A percentile compares a stretch with the other conserved stretches of the same genome.
Conservation (phyloP, 2,113 vertebrate species). For the Cynocephalus volans region DNA sequence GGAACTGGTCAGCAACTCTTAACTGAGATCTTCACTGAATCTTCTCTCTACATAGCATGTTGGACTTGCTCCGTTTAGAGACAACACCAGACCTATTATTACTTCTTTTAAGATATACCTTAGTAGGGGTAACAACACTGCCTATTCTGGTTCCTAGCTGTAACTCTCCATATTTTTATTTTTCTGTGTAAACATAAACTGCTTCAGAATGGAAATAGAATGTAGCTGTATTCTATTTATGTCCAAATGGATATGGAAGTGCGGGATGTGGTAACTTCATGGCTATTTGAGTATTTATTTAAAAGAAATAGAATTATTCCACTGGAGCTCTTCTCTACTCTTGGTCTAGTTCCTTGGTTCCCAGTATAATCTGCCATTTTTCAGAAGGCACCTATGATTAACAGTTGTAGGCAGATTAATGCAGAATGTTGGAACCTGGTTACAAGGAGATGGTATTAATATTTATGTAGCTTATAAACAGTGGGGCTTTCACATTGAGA, state of each 20-base stretch:
- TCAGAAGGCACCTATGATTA: conserved; percentile 53
- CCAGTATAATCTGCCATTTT: conserved; percentile 10
- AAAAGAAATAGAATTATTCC: conserved; percentile 54
- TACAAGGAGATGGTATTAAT: neutral
- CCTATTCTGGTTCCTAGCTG: neutral
- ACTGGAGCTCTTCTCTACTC: neutral
- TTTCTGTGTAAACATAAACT: neutral
- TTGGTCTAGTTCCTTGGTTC: conserved; percentile 39
- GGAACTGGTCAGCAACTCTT: neutral
- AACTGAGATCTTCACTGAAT: neutral
- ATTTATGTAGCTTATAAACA: neutral
- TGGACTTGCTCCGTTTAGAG: neutral
- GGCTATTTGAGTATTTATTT: neutral
- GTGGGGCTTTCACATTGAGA: neutral
- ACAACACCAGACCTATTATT: neutral
- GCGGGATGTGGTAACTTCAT: too few species aligned
- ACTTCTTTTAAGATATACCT: neutral
- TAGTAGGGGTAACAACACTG: neutral
- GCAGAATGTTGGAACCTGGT: neutral
- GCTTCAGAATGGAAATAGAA: neutral
- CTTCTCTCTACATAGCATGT: neutral
- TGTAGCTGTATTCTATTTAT: neutral
- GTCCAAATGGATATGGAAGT: neutral
- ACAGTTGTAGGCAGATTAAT: conserved; percentile 33
- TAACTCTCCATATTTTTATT: neutral